These are phyloP conservation scores for Drosophila sordidapex DNA, from an alignment of 2,888 invertebrate species.

Conservation along the genomic window DNA sequence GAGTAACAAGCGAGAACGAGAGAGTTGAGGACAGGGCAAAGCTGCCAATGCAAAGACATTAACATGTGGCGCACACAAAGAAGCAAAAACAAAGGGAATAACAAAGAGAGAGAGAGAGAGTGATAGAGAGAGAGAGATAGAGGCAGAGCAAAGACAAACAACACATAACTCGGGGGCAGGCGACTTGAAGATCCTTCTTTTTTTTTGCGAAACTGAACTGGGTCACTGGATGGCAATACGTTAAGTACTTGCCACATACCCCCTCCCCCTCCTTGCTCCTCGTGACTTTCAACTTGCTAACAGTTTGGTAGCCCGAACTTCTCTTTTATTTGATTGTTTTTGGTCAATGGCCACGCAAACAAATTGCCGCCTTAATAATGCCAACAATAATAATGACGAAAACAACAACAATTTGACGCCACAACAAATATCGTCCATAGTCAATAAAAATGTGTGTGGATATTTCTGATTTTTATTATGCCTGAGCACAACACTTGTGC, in stretches of 20 bases:
- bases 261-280: not conserved
- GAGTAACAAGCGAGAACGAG: not conserved
- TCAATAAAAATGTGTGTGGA: conserved; percentile 44
- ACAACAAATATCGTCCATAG: conserved; percentile 36
- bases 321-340: conserved; percentile 33
- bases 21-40: conserved; percentile 3
- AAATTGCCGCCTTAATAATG: conserved; percentile 74
- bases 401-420: conserved; percentile 7
- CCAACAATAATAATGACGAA: conserved; percentile 58
- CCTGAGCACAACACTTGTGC: conserved; percentile 26
- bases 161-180: conserved; percentile 52
- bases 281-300: conserved; percentile 24
- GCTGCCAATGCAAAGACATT: conserved; percentile 62
- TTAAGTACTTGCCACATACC: conserved; percentile 43
- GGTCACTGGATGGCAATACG: conserved; percentile 46
- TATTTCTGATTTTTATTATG: conserved; percentile 44
- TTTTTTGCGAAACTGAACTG: conserved; percentile 24
- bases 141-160: conserved; percentile 41
- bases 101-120: conserved; percentile 18
- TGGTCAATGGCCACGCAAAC: conserved; percentile 47
- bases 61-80: conserved; percentile 69
- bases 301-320: not conserved
- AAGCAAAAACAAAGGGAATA: conserved; percentile 26
- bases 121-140: conserved; percentile 15
- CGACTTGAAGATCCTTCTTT: conserved; percentile 32